Conservation (phyloP, 2,797 vertebrate genomes). For the Arremon brunneinucha region DNA sequence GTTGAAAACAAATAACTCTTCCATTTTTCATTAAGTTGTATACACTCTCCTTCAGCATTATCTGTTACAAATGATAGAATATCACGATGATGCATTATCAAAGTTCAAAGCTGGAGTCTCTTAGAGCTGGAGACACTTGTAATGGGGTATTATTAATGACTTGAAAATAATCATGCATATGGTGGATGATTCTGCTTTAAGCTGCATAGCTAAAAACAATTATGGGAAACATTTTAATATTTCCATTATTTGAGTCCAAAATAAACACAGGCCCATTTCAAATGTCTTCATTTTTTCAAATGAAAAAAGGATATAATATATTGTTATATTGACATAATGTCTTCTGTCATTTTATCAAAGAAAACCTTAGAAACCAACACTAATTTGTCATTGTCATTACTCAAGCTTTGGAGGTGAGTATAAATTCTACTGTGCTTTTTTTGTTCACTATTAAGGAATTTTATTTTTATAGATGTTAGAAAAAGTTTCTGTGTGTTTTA, state of each 20-base stretch:
- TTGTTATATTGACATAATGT: not conserved
- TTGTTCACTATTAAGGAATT: not conserved
- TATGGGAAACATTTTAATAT: not conserved
- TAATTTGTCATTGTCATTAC: not conserved
- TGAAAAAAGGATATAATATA: not conserved
- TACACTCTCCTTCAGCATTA: not conserved
- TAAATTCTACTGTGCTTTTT: not conserved
- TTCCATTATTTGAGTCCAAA: not conserved
- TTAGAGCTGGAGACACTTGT: not conserved
- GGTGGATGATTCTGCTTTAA: not conserved
- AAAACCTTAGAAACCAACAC: not conserved
- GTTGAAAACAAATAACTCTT: not conserved
- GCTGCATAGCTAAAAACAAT: not conserved
- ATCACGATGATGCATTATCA: not conserved
- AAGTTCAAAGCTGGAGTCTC: not conserved
- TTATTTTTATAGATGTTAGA: not conserved
- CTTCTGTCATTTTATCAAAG: not conserved
- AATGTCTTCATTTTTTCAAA: not conserved
- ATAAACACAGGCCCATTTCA: not conserved
- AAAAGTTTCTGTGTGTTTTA: not conserved
- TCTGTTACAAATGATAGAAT: not conserved
- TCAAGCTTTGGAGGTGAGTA: not conserved
- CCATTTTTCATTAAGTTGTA: not conserved
- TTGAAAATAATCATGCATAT: not conserved
- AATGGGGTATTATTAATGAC: not conserved